Evolutionary conservation across 2,113 vertebrate genomes (phyloP), one percentile per base, ranked within the genome.

Genomic region (Macroglossus sobrinus): DNA sequence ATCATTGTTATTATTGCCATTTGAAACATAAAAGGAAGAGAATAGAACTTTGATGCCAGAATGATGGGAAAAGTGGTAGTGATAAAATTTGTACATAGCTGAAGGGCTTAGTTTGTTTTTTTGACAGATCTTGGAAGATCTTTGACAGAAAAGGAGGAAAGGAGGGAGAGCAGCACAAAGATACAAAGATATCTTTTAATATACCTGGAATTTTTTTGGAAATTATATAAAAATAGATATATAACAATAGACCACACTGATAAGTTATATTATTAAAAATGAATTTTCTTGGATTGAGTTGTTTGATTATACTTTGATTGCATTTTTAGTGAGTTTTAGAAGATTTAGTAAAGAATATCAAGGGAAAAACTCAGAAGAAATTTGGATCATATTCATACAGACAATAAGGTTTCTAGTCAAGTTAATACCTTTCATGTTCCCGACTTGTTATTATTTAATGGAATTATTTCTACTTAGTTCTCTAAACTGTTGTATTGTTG

Each of bases 11-110:
- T 97, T 97, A 95, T 93, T 98, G 84, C 93, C 50, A 89, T 91
- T 95, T 98, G 95, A 98, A 97, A 96, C 53, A 88, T 87, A 94
- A 97, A 98, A 95, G 55, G 93, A 64, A 96, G 50, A 91, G 91
- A 97, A 94, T 63, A 96, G 86, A 97, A 93, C 68, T 95, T 97
- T 97, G 93, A 93, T 97, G 93, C 75, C 92, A 71, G 50, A 87
- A 47, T 93, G 66, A 53, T 75, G 4, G 61, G 30, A 57, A 97
- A 96, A 97, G 84, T 96, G 97, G 89, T 82, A 87, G 91, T 93
- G 63, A 96, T 96, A 94, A 93, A 59, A 90, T 94, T 57, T 95
- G 4, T 3, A 93, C 72, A 97, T 64, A 96, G 88, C 68, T 89
- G 94, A 86, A 92, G 92, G 18, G 71, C n/a, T 90, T 96, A 89